Evolutionary conservation across 2,113 vertebrate species (phyloP).

Genomic region (Acanthochromis polyacanthus): DNA sequence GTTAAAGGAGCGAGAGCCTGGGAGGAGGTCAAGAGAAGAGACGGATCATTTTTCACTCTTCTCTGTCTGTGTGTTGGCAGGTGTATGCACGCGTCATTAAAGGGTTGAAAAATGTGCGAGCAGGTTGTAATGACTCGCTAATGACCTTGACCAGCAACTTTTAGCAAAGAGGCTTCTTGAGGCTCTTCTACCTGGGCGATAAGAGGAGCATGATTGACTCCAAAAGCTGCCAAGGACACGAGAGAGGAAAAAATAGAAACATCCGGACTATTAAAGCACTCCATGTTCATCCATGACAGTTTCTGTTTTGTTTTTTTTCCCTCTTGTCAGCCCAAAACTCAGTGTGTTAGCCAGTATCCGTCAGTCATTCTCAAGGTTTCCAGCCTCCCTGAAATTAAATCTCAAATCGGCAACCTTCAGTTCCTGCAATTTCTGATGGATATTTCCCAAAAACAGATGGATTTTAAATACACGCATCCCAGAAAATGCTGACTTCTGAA

Average conservation of each 20-base stretch:
- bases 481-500: conserved; percentile 6
- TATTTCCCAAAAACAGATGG: conserved; percentile 30
- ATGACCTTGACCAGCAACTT: conserved; percentile 66
- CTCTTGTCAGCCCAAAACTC: not conserved
- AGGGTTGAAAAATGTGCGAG: conserved; percentile 57
- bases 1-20: conserved; percentile 47
- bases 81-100: conserved; percentile 72
- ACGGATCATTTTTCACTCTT: conserved; percentile 43
- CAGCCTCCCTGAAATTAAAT: not conserved
- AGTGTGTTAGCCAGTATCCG: not conserved
- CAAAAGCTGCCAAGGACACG: conserved; percentile 25
- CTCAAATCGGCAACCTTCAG: conserved; percentile 19
- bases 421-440: not conserved
- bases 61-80: conserved; percentile 43
- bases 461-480: conserved; percentile 7
- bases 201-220: conserved; percentile 40
- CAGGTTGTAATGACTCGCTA: conserved; percentile 55
- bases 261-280: conserved; percentile 22
- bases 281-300: conserved; percentile 2
- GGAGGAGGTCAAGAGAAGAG: conserved; percentile 53
- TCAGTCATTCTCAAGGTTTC: conserved; percentile 26
- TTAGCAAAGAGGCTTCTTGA: conserved; percentile 20
- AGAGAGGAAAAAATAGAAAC: conserved; percentile 22
- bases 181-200: conserved; percentile 15
- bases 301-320: not conserved